Conservation (phyloP, 1,140 invertebrate genomes). For the Drosophila pruinosa region DNA sequence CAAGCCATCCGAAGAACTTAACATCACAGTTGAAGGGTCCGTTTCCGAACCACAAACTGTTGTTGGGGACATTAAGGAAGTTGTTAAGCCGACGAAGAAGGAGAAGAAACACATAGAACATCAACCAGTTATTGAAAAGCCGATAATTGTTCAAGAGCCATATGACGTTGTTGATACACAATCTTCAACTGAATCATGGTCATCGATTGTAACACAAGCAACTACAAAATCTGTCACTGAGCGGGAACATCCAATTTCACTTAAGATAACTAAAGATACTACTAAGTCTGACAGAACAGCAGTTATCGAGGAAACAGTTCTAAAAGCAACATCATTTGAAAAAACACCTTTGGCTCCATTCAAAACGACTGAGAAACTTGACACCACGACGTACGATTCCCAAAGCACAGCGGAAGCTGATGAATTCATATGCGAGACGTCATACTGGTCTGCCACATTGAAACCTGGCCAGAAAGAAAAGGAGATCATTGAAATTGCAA, state of each 20-base stretch:
- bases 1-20: background rate
- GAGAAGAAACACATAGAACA: background rate
- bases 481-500: background rate
- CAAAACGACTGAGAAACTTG: background rate
- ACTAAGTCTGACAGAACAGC: background rate
- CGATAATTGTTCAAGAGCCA: background rate
- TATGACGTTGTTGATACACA: background rate
- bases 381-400: background rate
- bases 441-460: slow-evolving; percentile 76
- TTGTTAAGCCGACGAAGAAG: no score
- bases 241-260: no score
- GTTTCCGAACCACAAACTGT: no score
- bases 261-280: no score
- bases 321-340: background rate
- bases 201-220: slow-evolving; percentile 18
- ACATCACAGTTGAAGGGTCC: no score
- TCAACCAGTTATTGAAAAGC: background rate
- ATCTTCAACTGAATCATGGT: slow-evolving; percentile 14
- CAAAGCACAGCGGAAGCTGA: slow-evolving; percentile 22
- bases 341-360: slow-evolving; percentile 16
- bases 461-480: slow-evolving; percentile 48
- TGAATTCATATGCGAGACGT: slow-evolving; percentile 71
- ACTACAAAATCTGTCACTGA: background rate
- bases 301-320: background rate
- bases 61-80: no score